Evolutionary conservation across 2,797 vertebrate genomes (phyloP).

Genomic region (Chelmon rostratus): DNA sequence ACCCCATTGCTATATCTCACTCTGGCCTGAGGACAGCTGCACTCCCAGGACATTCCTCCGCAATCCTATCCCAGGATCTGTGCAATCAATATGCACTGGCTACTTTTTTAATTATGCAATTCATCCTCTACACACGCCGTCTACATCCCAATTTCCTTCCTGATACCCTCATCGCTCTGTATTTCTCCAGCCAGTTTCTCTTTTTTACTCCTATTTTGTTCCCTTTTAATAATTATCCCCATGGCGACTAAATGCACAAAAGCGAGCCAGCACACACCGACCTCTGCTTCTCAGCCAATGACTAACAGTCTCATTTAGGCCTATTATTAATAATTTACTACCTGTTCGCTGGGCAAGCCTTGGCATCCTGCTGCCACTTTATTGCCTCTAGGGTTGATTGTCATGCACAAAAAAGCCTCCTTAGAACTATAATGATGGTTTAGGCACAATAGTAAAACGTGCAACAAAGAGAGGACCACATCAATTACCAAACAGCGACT

Average conservation of each 20-base stretch:
- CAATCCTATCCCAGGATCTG: constrained; percentile 58
- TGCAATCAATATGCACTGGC: constrained; percentile 69
- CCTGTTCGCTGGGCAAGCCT: constrained; percentile 45
- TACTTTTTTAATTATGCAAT: constrained; percentile 76
- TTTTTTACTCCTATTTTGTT: constrained; percentile 52
- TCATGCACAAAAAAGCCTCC: constrained; percentile 42
- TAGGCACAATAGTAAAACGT: constrained; percentile 10
- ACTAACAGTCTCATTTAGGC: constrained; percentile 64
- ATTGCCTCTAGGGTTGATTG: constrained; percentile 44
- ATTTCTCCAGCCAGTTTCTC: constrained; percentile 53
- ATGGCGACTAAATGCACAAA: constrained; percentile 48
- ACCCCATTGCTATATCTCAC: constrained; percentile 55
- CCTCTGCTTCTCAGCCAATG: constrained; percentile 43
- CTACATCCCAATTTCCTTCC: constrained; percentile 55
- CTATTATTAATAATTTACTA: constrained; percentile 64
- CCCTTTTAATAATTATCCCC: constrained; percentile 68
- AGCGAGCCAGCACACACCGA: constrained; percentile 22
- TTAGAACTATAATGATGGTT: constrained; percentile 8
- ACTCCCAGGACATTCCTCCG: constrained; percentile 52
- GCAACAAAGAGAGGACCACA: not conserved
- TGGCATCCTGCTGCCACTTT: constrained; percentile 55
- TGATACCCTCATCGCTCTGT: constrained; percentile 24
- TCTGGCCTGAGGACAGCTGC: constrained; percentile 56
- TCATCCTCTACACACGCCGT: constrained; percentile 60
- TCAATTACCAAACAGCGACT: too few relatives aligned